Evolutionary conservation across 2,797 vertebrate genomes (phyloP).

Genomic region (Characodon lateralis): DNA sequence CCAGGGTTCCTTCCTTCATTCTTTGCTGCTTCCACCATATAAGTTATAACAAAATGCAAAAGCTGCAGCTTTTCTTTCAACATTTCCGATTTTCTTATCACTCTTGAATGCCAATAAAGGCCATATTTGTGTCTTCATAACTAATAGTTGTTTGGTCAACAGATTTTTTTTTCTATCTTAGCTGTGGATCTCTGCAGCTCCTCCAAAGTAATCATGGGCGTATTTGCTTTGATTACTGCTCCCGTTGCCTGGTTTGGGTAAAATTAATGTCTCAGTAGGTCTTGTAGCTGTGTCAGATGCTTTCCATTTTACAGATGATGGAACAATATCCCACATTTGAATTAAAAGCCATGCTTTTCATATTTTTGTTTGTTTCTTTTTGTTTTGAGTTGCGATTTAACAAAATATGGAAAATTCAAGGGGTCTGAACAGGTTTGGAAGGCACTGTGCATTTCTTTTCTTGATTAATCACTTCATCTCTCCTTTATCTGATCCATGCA

Average conservation of each 20-base stretch:
- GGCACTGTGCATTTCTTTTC: conserved; percentile 7
- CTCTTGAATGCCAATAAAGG: background rate
- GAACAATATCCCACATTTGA: background rate
- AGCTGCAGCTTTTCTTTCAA: background rate
- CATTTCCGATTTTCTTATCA: background rate
- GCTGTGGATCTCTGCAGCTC: background rate
- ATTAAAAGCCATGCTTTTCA: background rate
- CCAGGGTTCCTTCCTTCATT: background rate
- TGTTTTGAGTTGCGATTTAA: no score
- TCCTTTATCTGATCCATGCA: conserved; percentile 30
- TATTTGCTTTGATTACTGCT: no score
- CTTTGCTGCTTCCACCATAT: background rate
- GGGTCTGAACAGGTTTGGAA: background rate
- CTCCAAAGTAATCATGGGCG: background rate
- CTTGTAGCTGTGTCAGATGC: background rate
- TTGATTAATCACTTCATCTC: conserved; percentile 21
- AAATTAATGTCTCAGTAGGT: background rate
- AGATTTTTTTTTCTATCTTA: background rate
- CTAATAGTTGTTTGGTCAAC: background rate
- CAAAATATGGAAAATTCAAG: background rate
- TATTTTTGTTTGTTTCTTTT: background rate
- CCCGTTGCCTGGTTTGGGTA: no score
- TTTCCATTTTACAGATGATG: background rate
- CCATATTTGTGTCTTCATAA: background rate
- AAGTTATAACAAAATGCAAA: background rate